Evolutionary conservation across 2,113 vertebrate genomes (phyloP).

Genomic region (Dipodomys merriami): DNA sequence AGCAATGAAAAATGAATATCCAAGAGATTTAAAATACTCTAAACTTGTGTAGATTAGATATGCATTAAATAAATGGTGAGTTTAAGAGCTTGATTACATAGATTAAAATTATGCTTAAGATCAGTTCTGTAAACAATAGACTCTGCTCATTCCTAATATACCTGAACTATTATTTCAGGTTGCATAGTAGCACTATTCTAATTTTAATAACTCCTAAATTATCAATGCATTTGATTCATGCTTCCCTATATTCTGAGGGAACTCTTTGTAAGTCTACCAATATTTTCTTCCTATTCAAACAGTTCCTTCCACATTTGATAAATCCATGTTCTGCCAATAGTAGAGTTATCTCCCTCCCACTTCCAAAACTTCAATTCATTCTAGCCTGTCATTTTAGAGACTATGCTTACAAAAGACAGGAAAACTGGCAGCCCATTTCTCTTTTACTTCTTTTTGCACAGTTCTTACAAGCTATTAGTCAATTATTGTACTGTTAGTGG

Average conservation of each 20-base stretch:
- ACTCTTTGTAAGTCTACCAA: not conserved
- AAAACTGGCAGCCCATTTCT: not conserved
- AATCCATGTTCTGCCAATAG: slow-evolving; percentile 31
- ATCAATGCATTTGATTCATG: not conserved
- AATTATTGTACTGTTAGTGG: not conserved
- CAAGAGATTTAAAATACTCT: slow-evolving; percentile 52
- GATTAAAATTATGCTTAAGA: slow-evolving; percentile 57
- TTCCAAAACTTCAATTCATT: slow-evolving; percentile 42
- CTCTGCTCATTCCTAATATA: slow-evolving; percentile 34
- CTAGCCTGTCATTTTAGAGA: not conserved
- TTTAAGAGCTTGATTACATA: slow-evolving; percentile 52
- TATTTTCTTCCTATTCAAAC: slow-evolving; percentile 42
- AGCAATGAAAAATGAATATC: slow-evolving; percentile 14
- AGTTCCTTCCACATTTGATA: slow-evolving; percentile 9
- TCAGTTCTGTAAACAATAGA: slow-evolving; percentile 8
- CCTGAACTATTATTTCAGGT: not conserved
- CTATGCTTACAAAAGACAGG: not conserved
- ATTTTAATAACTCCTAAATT: slow-evolving; percentile 50
- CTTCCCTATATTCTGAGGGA: slow-evolving; percentile 9
- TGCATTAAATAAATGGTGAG: slow-evolving; percentile 19
- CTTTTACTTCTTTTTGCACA: not conserved
- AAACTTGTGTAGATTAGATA: slow-evolving; percentile 49
- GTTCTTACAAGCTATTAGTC: not conserved
- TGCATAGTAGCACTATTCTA: not conserved
- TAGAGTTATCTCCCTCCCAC: not conserved